Conservation (phyloP, 2,888 invertebrate genomes). For the Sarcophaga carnaria region DNA sequence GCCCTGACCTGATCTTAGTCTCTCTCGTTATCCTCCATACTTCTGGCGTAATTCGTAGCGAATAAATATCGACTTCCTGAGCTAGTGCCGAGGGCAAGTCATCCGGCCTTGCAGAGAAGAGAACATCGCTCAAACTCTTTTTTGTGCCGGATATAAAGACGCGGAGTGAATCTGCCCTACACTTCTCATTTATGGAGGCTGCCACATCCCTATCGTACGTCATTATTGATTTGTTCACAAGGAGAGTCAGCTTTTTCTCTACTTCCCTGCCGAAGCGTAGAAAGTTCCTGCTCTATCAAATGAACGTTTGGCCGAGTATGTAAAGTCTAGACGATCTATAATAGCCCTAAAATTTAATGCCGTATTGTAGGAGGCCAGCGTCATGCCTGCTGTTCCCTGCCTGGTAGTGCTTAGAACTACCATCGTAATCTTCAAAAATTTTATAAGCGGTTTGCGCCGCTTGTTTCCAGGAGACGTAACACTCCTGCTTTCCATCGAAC, state of each 20-base stretch:
- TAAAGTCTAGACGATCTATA: constrained; percentile 30
- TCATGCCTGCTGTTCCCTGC: constrained; percentile 5
- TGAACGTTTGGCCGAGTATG: constrained; percentile 23
- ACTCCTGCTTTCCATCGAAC: constrained; percentile 23
- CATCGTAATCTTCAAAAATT: constrained; percentile 23
- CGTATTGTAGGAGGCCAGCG: constrained; percentile 22
- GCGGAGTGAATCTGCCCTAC: constrained; percentile 61
- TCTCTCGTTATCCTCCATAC: constrained; percentile 12
- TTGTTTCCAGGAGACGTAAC: constrained; percentile 44
- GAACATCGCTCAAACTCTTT: constrained; percentile 53
- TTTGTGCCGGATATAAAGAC: constrained; percentile 56
- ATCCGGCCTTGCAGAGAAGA: constrained; percentile 56
- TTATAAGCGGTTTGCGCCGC: constrained; percentile 50
- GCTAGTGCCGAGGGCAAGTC: constrained; percentile 44
- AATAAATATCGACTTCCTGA: constrained; percentile 49
- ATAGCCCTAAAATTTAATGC: constrained; percentile 28
- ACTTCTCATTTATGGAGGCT: constrained; percentile 64
- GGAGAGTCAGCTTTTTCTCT: constrained; percentile 63
- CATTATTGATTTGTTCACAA: constrained; percentile 68
- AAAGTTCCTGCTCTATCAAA: constrained; percentile 49
- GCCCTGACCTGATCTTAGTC: neutral
- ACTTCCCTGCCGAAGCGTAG: constrained; percentile 60
- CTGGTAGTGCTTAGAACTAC: constrained; percentile 52
- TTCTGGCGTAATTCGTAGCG: constrained; percentile 49
- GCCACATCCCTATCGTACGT: constrained; percentile 52